Evolutionary conservation across 2,888 invertebrate genomes (phyloP), one percentile per base, ranked within the genome.

Genomic region (Tipula unca): DNA sequence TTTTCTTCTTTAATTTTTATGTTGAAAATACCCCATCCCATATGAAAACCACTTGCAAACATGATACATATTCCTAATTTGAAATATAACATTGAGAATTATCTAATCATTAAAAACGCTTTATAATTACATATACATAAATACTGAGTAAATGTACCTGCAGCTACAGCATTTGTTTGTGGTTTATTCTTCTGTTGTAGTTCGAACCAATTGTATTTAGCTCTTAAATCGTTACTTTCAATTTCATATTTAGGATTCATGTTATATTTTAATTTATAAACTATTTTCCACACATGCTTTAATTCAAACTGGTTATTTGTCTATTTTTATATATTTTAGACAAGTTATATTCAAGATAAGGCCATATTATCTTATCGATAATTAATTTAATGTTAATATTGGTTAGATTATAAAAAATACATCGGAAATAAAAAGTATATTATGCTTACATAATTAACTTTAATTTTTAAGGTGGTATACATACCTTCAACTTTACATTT

Each of bases 181-280:
- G 86, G 86, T 20, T 86, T 86, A 82, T 86, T 85, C 35, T 86
- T 86, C 20, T 86, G 86, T 17, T 85, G 48, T 17, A 42, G 85
- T 84, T 85, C 84, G 29, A 85, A 39, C 86, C 86, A 86, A 25
- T 36, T 29, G 29, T 42, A 85, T 85, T 85, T 85, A 14, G 85
- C 42, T 10, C 32, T 83, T 14, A 35, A 4, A 83, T 32, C 29
- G 29, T 29, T 35, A 17, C 25, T 83, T 83, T 83, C 83, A 17
- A 84, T 0, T 84, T 84, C 83, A 35, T 32, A 35, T 84, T 35
- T 84, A 29, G 5, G 83, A 17, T 8, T 84, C 35, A 35, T 84
- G 32, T 17, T 35, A 35, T 84, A 17, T 3, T 32, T 82, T 10
- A 29, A 29, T 29, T 1, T 82, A n/a, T 8, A 20, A 25, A 69